A percentile compares a stretch with the other conserved stretches of the same genome.
Evolutionary conservation across 2,113 vertebrate species (phyloP).

Genomic region (Lampris incognitus): DNA sequence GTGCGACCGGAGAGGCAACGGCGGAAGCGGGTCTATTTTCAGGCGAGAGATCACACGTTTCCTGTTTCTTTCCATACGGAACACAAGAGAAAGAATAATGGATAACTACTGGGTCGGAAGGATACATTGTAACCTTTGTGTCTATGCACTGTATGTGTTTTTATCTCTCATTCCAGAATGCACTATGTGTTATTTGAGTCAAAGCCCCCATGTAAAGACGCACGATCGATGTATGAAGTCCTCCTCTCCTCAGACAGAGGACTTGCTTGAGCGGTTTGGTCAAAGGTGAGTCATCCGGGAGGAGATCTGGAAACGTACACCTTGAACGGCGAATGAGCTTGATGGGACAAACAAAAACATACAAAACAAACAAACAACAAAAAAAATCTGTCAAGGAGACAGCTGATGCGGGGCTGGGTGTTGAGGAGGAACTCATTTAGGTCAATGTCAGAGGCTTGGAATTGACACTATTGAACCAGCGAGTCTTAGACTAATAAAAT

Average conservation of each 20-base stretch:
- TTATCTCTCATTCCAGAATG: constrained; percentile 8
- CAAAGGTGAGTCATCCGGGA: constrained; percentile 27
- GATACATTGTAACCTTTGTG: constrained; percentile 37
- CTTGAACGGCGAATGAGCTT: constrained; percentile 29
- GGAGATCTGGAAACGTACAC: constrained; percentile 4
- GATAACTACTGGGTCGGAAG: constrained; percentile 46
- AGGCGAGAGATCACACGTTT: constrained; percentile 57
- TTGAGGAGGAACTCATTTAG: constrained; percentile 70
- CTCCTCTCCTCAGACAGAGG: background rate
- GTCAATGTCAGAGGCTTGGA: constrained; percentile 72
- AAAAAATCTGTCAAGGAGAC: constrained; percentile 38
- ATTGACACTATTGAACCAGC: constrained; percentile 80
- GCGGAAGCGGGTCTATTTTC: constrained; percentile 65
- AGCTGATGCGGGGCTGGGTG: constrained; percentile 53
- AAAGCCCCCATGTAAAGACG: constrained; percentile 37
- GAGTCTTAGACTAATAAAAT: constrained; percentile 82
- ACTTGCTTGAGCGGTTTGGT: constrained; percentile 23
- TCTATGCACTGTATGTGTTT: background rate
- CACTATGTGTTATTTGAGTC: constrained; percentile 24
- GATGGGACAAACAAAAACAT: constrained; percentile 13
- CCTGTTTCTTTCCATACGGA: constrained; percentile 32
- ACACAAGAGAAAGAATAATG: constrained; percentile 17
- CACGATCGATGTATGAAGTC: constrained; percentile 15
- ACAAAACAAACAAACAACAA: background rate
- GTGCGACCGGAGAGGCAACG: constrained; percentile 58